Conservation (phyloP, 23 tunicate genomes). For the Trididemnum miniatum region DNA sequence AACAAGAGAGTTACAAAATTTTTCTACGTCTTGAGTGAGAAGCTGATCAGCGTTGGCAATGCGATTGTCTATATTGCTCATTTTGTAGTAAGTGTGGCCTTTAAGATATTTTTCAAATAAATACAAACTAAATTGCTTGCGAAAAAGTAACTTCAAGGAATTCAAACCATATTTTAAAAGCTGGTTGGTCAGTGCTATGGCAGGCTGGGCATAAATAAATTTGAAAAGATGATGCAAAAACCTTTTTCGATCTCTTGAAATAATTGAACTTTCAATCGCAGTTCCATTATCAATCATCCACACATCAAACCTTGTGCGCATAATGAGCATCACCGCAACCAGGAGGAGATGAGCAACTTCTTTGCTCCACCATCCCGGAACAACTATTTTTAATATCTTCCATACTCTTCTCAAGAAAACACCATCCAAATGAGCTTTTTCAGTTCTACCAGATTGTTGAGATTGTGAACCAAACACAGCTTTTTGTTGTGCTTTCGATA, state of each 20-base stretch:
- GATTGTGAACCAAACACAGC: constrained; percentile 21
- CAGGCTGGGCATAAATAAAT: constrained; percentile 80
- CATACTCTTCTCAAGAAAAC: constrained; percentile 53
- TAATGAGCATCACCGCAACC: constrained; percentile 69
- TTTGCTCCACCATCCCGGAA: constrained; percentile 83
- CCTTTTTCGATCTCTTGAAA: constrained; percentile 58
- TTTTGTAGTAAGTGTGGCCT: constrained; percentile 91
- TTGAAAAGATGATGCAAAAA: constrained; percentile 70
- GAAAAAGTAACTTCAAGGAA: constrained; percentile 68
- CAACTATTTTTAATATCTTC: constrained; percentile 69
- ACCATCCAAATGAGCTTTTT: constrained; percentile 69
- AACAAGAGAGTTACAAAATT: constrained; percentile 86
- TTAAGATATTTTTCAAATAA: constrained; percentile 68
- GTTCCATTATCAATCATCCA: constrained; percentile 97
- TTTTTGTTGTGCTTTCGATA: not conserved
- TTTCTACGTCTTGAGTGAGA: constrained; percentile 91
- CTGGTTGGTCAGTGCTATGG: constrained; percentile 89
- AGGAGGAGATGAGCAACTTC: constrained; percentile 62
- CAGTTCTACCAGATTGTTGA: constrained; percentile 27
- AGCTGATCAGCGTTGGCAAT: constrained; percentile 93
- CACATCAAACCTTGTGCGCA: constrained; percentile 87
- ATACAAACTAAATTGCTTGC: constrained; percentile 76
- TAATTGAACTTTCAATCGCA: constrained; percentile 91
- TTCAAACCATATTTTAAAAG: constrained; percentile 87
- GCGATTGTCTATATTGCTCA: constrained; percentile 93